A percentile compares a stretch with the other conserved stretches of the same genome.
Evolutionary conservation across 2,113 vertebrate species (phyloP).

Genomic region (Synodontis membranacea): DNA sequence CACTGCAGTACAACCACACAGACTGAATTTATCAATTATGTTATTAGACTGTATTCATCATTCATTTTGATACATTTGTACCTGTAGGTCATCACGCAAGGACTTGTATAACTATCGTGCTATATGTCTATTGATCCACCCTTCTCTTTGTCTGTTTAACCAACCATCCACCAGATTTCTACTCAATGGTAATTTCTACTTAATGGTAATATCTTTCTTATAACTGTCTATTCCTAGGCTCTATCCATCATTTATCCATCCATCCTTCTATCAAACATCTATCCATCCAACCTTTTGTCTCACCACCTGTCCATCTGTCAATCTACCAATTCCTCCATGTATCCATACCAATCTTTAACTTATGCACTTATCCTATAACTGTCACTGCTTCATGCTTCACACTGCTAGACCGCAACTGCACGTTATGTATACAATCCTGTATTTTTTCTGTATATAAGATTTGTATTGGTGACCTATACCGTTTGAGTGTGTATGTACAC

Average conservation of each 20-base stretch:
- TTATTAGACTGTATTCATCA: not conserved
- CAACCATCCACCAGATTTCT: not conserved
- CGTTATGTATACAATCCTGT: too few relatives aligned
- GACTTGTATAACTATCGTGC: not conserved
- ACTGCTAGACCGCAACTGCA: too few relatives aligned
- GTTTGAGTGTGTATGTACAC: too few relatives aligned
- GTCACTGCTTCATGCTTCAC: too few relatives aligned
- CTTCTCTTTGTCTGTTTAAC: not conserved
- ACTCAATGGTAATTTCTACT: not conserved
- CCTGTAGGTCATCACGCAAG: not conserved
- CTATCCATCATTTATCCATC: not conserved
- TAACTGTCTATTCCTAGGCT: not conserved
- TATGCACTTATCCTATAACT: not conserved
- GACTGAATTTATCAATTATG: not conserved
- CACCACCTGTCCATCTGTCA: not conserved
- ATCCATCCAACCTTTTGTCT: not conserved
- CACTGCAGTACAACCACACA: not conserved
- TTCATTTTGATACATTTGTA: not conserved
- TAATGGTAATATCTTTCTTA: not conserved
- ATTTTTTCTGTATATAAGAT: too few relatives aligned
- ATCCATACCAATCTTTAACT: not conserved
- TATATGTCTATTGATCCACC: not conserved
- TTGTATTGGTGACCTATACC: too few relatives aligned
- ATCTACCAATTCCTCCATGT: not conserved
- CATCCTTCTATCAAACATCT: not conserved